Conservation (phyloP, 2,888 invertebrate genomes). For the Leucoma salicis region DNA sequence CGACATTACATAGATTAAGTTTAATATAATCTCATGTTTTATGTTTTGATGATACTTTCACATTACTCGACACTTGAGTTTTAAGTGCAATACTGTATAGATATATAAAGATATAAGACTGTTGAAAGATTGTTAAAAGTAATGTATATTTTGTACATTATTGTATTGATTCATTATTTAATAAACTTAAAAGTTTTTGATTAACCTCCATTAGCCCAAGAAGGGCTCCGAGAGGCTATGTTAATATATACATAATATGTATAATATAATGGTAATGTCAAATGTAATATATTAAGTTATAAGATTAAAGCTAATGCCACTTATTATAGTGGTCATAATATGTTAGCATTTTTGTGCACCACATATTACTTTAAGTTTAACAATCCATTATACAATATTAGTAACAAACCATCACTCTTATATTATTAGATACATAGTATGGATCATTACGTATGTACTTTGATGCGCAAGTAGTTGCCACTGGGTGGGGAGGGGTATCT, state of each 20-base stretch:
- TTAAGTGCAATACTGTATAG: constrained; percentile 77
- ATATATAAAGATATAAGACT: constrained; percentile 78
- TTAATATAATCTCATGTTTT: constrained; percentile 36
- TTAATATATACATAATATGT: constrained; percentile 47
- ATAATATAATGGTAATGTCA: constrained; percentile 40
- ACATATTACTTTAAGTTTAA: constrained; percentile 27
- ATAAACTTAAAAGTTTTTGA: constrained; percentile 60
- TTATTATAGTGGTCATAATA: constrained; percentile 31
- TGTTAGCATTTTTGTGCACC: constrained; percentile 31
- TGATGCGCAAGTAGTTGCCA: too few species aligned
- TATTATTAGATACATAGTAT: too few species aligned
- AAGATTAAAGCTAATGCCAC: constrained; percentile 29
- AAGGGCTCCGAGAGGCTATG: constrained; percentile 52
- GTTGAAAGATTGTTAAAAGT: constrained; percentile 76
- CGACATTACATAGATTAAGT: constrained; percentile 26
- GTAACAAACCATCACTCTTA: constrained; percentile 34
- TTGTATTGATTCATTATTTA: constrained; percentile 66
- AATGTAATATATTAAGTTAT: constrained; percentile 39
- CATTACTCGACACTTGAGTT: constrained; percentile 39
- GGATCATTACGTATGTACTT: too few species aligned
- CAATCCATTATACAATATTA: constrained; percentile 19
- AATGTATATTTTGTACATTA: constrained; percentile 80
- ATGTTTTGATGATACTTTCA: constrained; percentile 32
- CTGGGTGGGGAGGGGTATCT: constrained; percentile 10
- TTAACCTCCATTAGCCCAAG: constrained; percentile 44